phyloP scores from a whole-genome alignment of 1,140 invertebrate species.

The Onthophagus taurus region DNA sequence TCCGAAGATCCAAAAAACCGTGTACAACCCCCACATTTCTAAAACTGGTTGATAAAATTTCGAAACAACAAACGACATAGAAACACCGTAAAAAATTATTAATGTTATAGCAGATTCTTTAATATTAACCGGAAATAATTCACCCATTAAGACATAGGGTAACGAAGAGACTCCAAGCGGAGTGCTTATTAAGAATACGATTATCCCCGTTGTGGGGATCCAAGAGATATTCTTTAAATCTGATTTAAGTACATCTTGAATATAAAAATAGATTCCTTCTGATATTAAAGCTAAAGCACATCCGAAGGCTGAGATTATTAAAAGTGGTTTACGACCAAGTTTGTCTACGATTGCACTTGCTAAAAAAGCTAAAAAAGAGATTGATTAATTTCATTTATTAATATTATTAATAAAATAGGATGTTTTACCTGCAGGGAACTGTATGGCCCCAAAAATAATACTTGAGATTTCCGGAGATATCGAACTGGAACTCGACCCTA shows the following conservation, averaged over 20 bases:
- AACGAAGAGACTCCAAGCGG: constrained; percentile 57
- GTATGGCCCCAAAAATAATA: constrained; percentile 18
- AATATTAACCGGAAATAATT: constrained; percentile 60
- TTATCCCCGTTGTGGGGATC: constrained; percentile 52
- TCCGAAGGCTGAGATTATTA: constrained; percentile 49
- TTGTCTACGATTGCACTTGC: constrained; percentile 55
- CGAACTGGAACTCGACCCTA: constrained; percentile 13
- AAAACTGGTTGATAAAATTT: constrained; percentile 53
- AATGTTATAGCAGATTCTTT: constrained; percentile 58
- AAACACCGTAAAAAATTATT: constrained; percentile 54
- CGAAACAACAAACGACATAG: constrained; percentile 60
- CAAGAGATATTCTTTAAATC: constrained; percentile 39
- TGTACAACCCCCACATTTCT: constrained; percentile 44
- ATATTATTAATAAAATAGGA: not conserved
- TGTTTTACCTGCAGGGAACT: constrained; percentile 18
- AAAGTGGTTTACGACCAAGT: constrained; percentile 57
- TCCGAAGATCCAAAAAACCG: constrained; percentile 47
- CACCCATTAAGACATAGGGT: constrained; percentile 60
- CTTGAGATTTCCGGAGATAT: constrained; percentile 19
- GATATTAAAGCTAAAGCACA: constrained; percentile 43
- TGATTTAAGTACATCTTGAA: constrained; percentile 36
- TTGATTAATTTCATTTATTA: not conserved
- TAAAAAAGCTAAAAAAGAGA: constrained; percentile 42
- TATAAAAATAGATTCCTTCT: constrained; percentile 49
- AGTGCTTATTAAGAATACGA: constrained; percentile 58